Conservation (phyloP, 2,113 vertebrate genomes). For the Erythrocercus mccallii region DNA sequence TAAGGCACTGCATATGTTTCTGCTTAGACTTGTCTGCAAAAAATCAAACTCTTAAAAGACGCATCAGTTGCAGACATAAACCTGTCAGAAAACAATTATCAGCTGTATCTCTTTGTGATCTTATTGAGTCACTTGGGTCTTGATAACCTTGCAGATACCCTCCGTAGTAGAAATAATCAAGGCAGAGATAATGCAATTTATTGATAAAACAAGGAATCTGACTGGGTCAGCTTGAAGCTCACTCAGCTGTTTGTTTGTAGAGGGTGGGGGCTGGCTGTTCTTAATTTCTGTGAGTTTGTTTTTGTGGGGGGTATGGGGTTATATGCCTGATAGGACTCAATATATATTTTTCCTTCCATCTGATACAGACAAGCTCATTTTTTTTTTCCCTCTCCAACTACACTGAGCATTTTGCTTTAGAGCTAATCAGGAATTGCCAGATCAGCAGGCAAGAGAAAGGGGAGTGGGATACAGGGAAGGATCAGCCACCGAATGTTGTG, state of each 20-base stretch:
- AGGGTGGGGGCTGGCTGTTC: neutral
- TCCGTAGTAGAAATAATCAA: neutral
- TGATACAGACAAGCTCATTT: neutral
- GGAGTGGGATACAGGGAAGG: neutral
- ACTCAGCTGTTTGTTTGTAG: neutral
- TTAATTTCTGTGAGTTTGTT: neutral
- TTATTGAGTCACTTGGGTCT: neutral
- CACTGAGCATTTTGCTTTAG: neutral
- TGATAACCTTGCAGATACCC: constrained; percentile 33
- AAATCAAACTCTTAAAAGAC: neutral
- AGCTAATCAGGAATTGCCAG: neutral
- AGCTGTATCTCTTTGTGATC: neutral
- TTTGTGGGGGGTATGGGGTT: accelerated
- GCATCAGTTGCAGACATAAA: neutral
- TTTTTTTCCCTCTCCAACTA: neutral
- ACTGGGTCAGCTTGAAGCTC: neutral
- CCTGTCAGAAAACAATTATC: constrained; percentile 19
- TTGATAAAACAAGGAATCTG: constrained; percentile 10
- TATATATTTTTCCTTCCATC: neutral
- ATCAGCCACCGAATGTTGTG: neutral
- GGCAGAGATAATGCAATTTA: constrained; percentile 37
- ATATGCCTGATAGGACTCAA: neutral
- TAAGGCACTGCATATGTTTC: neutral
- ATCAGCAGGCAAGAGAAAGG: neutral
- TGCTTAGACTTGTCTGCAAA: constrained; percentile 20